phyloP scores from a whole-genome alignment of 2,888 invertebrate species.

The Blastobasis lacticolella region DNA sequence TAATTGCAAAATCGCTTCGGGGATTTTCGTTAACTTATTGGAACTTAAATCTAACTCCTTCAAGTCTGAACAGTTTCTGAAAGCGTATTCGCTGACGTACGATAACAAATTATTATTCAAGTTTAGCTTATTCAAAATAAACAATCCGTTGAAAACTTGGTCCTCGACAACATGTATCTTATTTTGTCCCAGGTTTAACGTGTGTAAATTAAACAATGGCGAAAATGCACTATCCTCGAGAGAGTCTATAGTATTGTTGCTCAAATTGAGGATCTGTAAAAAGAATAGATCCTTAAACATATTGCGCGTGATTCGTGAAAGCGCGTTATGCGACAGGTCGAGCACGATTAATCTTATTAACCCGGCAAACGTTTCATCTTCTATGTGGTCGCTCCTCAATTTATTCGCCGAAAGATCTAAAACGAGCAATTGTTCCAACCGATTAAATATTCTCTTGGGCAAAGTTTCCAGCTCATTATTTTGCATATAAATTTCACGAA shows the following conservation, averaged over 20 bases:
- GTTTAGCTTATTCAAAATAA: conserved; percentile 87
- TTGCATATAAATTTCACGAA: conserved; percentile 88
- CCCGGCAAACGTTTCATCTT: conserved; percentile 89
- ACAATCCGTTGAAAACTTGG: conserved; percentile 87
- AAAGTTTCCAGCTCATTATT: conserved; percentile 89
- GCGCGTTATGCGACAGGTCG: conserved; percentile 87
- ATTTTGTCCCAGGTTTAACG: conserved; percentile 91
- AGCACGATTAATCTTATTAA: conserved; percentile 89
- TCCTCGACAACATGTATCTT: conserved; percentile 85
- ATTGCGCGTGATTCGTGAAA: conserved; percentile 84
- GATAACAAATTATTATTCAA: conserved; percentile 88
- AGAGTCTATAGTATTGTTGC: conserved; percentile 88
- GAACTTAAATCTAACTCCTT: conserved; percentile 93
- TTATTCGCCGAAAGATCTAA: conserved; percentile 91
- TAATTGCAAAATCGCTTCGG: conserved; percentile 87
- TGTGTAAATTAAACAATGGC: conserved; percentile 91
- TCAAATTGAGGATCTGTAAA: conserved; percentile 88
- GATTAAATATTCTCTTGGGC: conserved; percentile 88
- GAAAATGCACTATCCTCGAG: conserved; percentile 90
- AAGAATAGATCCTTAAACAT: conserved; percentile 92
- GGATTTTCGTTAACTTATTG: conserved; percentile 86
- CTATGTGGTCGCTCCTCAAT: conserved; percentile 88
- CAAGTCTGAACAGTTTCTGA: conserved; percentile 89
- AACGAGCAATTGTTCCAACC: conserved; percentile 88
- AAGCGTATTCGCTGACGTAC: conserved; percentile 84